phyloP scores from a whole-genome alignment of 1,140 invertebrate genomes.

The Helicorthomorpha holstii region DNA sequence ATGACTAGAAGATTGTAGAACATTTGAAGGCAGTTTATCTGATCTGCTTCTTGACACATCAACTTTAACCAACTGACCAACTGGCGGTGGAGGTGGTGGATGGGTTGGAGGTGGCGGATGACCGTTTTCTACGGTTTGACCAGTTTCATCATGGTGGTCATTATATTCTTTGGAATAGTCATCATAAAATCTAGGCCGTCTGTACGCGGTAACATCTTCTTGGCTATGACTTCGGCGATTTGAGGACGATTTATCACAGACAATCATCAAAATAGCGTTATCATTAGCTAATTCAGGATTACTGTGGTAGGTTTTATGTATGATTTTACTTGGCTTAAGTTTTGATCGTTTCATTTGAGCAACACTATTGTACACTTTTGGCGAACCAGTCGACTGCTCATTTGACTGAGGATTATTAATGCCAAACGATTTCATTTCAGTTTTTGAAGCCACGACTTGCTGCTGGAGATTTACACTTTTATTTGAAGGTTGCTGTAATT shows the following conservation, averaged over 20 bases:
- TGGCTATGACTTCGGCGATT: slow-evolving; percentile 26
- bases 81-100: slow-evolving; percentile 47
- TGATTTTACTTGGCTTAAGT: no score
- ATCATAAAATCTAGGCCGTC: no score
- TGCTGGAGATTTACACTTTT: no score
- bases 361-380: slow-evolving; percentile 76
- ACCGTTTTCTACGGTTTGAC: no score
- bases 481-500: slow-evolving; percentile 2
- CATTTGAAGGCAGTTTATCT: slow-evolving; percentile 18
- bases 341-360: slow-evolving; percentile 84
- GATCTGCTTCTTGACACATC: slow-evolving; percentile 31
- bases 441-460: slow-evolving; percentile 69
- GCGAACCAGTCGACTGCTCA: slow-evolving; percentile 30
- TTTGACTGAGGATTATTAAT: not conserved
- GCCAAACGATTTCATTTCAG: slow-evolving; percentile 69
- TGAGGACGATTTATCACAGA: no score
- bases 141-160: no score
- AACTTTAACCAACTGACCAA: slow-evolving; percentile 54
- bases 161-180: no score
- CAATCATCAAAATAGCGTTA: not conserved
- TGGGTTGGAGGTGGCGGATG: slow-evolving; percentile 47
- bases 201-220: slow-evolving; percentile 27
- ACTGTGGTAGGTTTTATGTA: slow-evolving; percentile 71
- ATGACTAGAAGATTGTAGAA: slow-evolving; percentile 2
- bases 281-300: slow-evolving; percentile 51